phyloP scores from a whole-genome alignment of 2,113 vertebrate species.

The Gallinago jamesoni region DNA sequence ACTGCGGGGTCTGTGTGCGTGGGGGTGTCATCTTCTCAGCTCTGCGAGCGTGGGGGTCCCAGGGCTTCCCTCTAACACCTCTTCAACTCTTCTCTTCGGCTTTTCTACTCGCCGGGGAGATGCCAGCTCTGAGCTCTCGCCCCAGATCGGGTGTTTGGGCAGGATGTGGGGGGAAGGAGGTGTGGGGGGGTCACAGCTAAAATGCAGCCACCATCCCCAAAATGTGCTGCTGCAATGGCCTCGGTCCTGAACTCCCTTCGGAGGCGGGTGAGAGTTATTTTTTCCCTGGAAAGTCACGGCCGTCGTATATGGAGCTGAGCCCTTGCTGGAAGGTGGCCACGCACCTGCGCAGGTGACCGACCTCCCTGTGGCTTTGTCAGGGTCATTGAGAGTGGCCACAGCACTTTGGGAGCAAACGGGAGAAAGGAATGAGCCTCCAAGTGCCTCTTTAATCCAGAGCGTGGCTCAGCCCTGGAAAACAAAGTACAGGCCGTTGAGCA shows the following conservation, averaged over 20 bases:
- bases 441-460: not conserved
- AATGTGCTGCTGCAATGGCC: not conserved
- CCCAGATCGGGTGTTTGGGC: rapidly evolving
- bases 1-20: not conserved
- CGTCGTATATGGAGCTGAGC: not conserved
- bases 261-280: not conserved
- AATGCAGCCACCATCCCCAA: rapidly evolving
- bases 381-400: rapidly evolving
- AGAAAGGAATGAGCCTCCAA: not conserved
- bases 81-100: not conserved
- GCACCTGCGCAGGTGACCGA: rapidly evolving
- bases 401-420: not conserved
- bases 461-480: not conserved
- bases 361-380: rapidly evolving
- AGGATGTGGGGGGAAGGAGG: not conserved
- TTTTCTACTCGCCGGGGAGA: not conserved
- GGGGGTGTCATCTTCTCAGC: not conserved
- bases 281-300: not conserved
- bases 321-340: not conserved
- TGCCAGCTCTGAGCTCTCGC: not conserved
- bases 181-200: rapidly evolving
- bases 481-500: not conserved
- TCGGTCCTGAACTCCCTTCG: rapidly evolving
- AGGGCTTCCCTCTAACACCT: not conserved
- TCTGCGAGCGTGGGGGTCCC: rapidly evolving